Base-by-base conservation (phyloP, 2,888 invertebrate species). In the Opisthograptis luteolata region DNA sequence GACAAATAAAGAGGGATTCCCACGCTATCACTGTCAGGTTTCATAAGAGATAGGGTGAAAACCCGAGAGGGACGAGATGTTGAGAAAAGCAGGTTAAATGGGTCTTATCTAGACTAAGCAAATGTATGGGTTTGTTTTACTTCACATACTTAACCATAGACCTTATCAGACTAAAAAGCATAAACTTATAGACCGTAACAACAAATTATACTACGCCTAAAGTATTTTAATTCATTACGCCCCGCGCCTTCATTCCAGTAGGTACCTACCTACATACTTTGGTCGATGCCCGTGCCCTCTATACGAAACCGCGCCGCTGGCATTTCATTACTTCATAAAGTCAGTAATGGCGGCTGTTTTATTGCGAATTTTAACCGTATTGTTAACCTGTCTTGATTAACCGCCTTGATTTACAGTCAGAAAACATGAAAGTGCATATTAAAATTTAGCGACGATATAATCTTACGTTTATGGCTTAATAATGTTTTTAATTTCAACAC, bases 281-380 rank as follows among this genome's bases (percentile, higher is more conserved):
- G 43, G 39, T 22, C 50, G 43, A 50, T 24, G 57, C 68, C 72
- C 68, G 44, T 67, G 44, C 64, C 67, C 66, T 68, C 68, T 74
- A 81, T 73, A 77, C 80, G 73, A 78, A 79, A 77, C 78, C 79
- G 24, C 76, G 61, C 65, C 55, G 67, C 62, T 60, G 44, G 68
- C 71, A 73, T 78, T 82, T 83, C 80, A 82, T 82, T 77, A 74
- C 72, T 80, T 78, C 72, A 76, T 76, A 76, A 80, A 79, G 62
- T 73, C 41, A 9, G 62, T 66, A 50, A 52, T 48, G 43, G 60
- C 48, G 63, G 68, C 63, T 67, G 56, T 71, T 78, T 76, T 72
- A 73, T 72, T 70, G 63, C 68, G 55, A 46, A 59, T 51, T 58
- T 60, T 56, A 58, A 58, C 57, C 63, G 63, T 69, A 74, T 67